Evolutionary conservation across 2,113 vertebrate species (phyloP), one percentile per base, ranked within the genome.

Genomic region (Perca fluviatilis): DNA sequence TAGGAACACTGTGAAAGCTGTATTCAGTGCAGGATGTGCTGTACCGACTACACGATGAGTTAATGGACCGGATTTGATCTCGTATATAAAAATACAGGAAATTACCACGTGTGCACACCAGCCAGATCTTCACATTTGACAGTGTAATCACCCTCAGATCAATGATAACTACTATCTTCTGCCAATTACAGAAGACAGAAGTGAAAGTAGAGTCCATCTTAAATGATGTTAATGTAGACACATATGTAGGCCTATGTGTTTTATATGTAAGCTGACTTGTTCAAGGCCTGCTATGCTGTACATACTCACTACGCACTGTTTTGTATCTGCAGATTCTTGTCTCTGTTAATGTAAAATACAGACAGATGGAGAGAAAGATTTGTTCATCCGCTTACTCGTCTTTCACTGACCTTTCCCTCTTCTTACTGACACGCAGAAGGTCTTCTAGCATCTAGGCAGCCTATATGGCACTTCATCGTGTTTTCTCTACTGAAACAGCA

Each of bases 41-140:
- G 54, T 15, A 30, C 33, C 49, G 25, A 49, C 64, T 56, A 25
- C 47, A 23, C 13, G 19, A 67, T 85, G 64, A 78, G 18, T 23
- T 60, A 43, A 85, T 83, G 64, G 68, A 21, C 27, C 21, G 18
- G 43, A 82, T 75, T 23, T 74, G 61, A 74, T 77, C 57, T 77
- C 77, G 63, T 61, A 43, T 53, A 66, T 63, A 64, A 68, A 54
- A 81, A 79, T 65, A 46, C 18, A 60, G 16, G 62, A 69, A 58
- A 57, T 71, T 47, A 85, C 56, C 64, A 19, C 10, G 11, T 12
- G 47, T 68, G 67, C 23, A 60, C 30, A 54, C 23, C 16, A 51
- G 33, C 49, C 51, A 33, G 43, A 63, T 70, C 46, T 60, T 30
- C 36, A 56, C 61, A 63, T 43, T 30, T 58, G 79, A 80, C 51